Evolutionary conservation across 1,140 invertebrate genomes (phyloP).

Genomic region (Euglossa dilemma): DNA sequence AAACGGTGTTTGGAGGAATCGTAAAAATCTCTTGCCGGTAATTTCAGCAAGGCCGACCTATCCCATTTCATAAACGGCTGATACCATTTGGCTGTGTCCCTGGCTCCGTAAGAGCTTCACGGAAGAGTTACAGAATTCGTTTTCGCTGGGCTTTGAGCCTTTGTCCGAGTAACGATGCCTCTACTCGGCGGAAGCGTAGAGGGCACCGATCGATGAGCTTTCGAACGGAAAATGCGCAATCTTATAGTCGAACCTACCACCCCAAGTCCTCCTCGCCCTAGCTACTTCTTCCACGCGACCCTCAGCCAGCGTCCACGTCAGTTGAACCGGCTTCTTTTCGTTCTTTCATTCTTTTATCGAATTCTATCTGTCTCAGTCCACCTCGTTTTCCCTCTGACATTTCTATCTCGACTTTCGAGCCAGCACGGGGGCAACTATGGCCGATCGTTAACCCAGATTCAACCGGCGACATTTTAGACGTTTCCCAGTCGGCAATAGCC

Average conservation of each 20-base stretch:
- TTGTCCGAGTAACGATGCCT: conserved; percentile 63
- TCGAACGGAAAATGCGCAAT: conserved; percentile 58
- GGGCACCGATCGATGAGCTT: conserved; percentile 55
- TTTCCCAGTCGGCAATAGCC: conserved; percentile 29
- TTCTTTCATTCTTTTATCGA: conserved; percentile 48
- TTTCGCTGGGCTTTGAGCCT: conserved; percentile 51
- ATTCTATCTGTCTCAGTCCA: conserved; percentile 33
- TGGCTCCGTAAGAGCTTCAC: conserved; percentile 27
- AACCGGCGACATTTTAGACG: conserved; percentile 32
- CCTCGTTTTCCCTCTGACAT: conserved; percentile 39
- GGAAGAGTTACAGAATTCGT: conserved; percentile 56
- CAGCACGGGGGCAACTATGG: not conserved
- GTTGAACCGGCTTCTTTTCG: conserved; percentile 17
- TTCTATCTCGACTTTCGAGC: conserved; percentile 25
- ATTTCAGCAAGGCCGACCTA: conserved; percentile 34
- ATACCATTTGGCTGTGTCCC: conserved; percentile 23
- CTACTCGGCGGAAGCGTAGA: conserved; percentile 39
- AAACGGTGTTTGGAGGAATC: conserved; percentile 10
- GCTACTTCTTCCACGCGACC: not conserved
- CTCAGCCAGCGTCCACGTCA: not conserved
- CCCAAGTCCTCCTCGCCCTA: too few species aligned
- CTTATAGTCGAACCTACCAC: conserved; percentile 49
- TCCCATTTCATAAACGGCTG: conserved; percentile 44
- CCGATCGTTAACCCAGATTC: conserved; percentile 65
- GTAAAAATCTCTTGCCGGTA: conserved; percentile 32